Conservation (phyloP, 2,888 invertebrate species). For the Drosophila vallismaia region DNA sequence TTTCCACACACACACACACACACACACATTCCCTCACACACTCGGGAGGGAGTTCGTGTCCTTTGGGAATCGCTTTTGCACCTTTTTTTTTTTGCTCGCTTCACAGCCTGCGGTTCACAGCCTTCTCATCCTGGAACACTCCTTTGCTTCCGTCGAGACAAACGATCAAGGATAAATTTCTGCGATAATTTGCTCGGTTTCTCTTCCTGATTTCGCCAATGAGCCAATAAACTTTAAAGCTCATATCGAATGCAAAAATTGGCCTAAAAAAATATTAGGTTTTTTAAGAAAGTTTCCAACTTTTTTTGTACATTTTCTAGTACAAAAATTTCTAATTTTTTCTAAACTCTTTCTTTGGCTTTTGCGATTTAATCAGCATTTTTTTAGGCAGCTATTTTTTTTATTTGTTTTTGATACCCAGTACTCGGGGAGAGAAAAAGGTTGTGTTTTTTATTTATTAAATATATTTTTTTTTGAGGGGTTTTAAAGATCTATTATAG, state of each 20-base stretch:
- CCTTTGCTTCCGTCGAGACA: slow-evolving; percentile 41
- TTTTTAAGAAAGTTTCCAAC: slow-evolving; percentile 8
- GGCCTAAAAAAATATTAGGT: neutral
- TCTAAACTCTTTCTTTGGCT: slow-evolving; percentile 10
- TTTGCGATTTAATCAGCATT: slow-evolving; percentile 6
- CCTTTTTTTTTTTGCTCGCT: slow-evolving; percentile 50
- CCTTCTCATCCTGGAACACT: slow-evolving; percentile 13
- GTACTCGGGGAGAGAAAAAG: neutral
- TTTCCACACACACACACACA: slow-evolving; percentile 63
- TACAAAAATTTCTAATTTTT: slow-evolving; percentile 64
- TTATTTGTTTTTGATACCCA: neutral
- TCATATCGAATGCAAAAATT: slow-evolving; percentile 3
- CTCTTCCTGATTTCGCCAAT: slow-evolving; percentile 3
- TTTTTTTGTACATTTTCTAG: slow-evolving; percentile 57
- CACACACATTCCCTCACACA: slow-evolving; percentile 10
- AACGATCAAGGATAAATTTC: slow-evolving; percentile 73
- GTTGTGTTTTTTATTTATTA: neutral
- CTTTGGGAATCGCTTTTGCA: slow-evolving; percentile 65
- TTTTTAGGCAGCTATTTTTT: neutral
- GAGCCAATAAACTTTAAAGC: slow-evolving; percentile 1
- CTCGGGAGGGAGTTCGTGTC: slow-evolving; percentile 62
- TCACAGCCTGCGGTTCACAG: slow-evolving; percentile 28
- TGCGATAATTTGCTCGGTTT: slow-evolving; percentile 52
- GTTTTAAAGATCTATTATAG: too few species aligned
- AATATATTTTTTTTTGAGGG: neutral